Evolutionary conservation across 2,797 vertebrate genomes (phyloP), one percentile per base, ranked within the genome.

Genomic region (Spinibarbus caldwelli): DNA sequence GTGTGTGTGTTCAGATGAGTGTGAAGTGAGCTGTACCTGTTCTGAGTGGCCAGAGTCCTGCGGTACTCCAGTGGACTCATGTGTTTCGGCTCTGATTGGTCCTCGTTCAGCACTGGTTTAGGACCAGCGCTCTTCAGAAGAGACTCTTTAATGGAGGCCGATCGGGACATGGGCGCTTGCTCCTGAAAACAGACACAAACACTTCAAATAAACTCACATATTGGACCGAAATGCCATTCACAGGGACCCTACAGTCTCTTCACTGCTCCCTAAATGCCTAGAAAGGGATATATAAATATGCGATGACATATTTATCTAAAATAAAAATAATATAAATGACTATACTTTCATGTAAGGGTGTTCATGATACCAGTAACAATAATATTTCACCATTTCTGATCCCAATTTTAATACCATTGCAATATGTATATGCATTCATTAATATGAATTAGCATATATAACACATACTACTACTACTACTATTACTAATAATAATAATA

Each of bases 1-100:
- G 75, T 57, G 29, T 76, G 47, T 36, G 75, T 47, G 59, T 57
- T 17, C 4, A 29, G 70, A 47, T 17, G 0, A 7, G 47, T 12
- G 72, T 52, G 29, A 36, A 75, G 47, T 29, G 5, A 15, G n/a
- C 3, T 23, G 2, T 73, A 89, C 87, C 85, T 89, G 87, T 86
- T 86, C 59, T 87, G 84, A 14, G 57, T 38, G 54, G 70, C 29
- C 66, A 78, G 67, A 62, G 57, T 38, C 64, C 71, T 82, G 78
- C 19, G n/a, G 26, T 67, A 57, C 41, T 80, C 62, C 54, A 72
- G 41, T 3, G 67, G 29, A 31, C 64, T 57, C 19, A 6, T 21
- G 11, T 11, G 59, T 49, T 68, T 67, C 1, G 45, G 36, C 26
- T 49, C 81, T 2, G 34, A 15, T 2, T 47, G 45, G 19, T 62